Base-by-base conservation (phyloP, 2,888 invertebrate species). In the Merodon equestris region DNA sequence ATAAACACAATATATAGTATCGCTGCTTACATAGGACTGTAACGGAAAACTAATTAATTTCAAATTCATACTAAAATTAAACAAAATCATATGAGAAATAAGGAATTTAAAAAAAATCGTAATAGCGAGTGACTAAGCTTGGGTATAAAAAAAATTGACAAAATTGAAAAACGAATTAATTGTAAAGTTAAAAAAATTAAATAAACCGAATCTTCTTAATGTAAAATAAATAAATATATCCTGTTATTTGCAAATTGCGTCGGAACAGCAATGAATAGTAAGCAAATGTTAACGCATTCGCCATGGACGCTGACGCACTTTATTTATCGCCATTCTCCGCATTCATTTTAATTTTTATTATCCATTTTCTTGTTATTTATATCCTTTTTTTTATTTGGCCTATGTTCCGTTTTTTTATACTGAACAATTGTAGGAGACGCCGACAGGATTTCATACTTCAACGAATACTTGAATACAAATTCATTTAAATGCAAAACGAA, bases 51-150 rank as follows among this genome's bases (percentile, higher is more conserved):
- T 1, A 51, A 54, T 42, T 53, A 50, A 50, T 63, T 50, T 48
- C 14, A 34, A 38, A 17, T 54, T 13, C 56, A 61, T 36, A 15
- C 13, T 51, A 38, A 40, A 2, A 42, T 17, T 58, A 51, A n/a
- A 7, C 27, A 2, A 10, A 38, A 53, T 53, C 13, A 48, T 27
- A 47, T 15, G 18, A 47, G 40, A 44, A 56, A 19, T 18, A 50
- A 71, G 45, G 27, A 7, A 27, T 9, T 13, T 14, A 58, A 51
- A 44, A 12, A 36, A 38, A n/a, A 9, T 27, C 19, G 45, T 34
- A n/a, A n/a, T 34, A 40, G 9, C 19, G 56, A 57, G 63, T 51
- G 71, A 64, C 44, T 72, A 58, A 64, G 57, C 64, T 72, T 72
- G 51, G 14, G 47, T 57, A 1, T 9, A 36, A 36, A 36, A 36